Evolutionary conservation across 2,113 vertebrate species (phyloP), one percentile per base, ranked within the genome.

Genomic region (Furnarius figulus): DNA sequence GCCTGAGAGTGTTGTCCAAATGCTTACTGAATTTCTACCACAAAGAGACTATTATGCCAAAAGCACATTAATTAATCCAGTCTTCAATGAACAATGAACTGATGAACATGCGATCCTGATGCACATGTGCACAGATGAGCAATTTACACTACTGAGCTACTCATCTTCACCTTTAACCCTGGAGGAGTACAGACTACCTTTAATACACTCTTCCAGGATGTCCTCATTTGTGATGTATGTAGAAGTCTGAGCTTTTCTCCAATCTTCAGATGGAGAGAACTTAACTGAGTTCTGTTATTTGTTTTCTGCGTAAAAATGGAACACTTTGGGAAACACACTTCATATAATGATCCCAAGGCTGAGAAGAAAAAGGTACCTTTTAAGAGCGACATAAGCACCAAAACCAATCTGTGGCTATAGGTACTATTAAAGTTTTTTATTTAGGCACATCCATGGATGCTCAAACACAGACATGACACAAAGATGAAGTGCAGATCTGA

Each of bases 161-260:
- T 56, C 33, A n/a, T 11, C 47, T 31, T 50, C 44, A 62, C 33
- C 44, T 72, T 53, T 8, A 91, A 21, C 23, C 49, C 44, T 25
- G 25, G 25, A 53, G 67, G 28, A 37, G 5, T 24, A 9, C 18
- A 58, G 10, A 28, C 15, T 14, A 46, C 12, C 24, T 73, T 61
- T 9, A 56, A 31, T 14, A 52, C 2, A 35, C 12, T 82, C 25
- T 20, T 31, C 42, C 4, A 12, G 39, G 23, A 66, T 27, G 22
- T 55, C 12, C 25, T 55, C 12, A 13, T 40, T 37, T 1, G 0
- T 7, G 56, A 59, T 5, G 40, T 15, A 66, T 1, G 3, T 28
- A 53, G 12, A 11, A 77, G 9, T 15, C 20, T 31, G 53, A 62
- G 24, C 30, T 58, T 33, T 71, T 53, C 47, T 75, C 42, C 47